phyloP scores from a whole-genome alignment of 2,113 vertebrate species.

The Plestiodon gilberti region DNA sequence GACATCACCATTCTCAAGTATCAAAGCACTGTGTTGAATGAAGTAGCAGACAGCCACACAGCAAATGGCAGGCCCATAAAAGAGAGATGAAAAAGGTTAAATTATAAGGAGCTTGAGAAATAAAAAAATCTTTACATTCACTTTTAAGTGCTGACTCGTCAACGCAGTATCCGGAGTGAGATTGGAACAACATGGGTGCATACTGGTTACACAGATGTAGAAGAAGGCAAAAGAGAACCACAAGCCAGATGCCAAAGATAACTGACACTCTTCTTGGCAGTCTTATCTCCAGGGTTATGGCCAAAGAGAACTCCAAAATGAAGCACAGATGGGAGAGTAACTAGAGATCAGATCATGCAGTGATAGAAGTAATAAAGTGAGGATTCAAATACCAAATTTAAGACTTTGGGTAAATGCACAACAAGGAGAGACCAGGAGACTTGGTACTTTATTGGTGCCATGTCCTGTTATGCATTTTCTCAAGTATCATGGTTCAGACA shows the following conservation, averaged over 20 bases:
- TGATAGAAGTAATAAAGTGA: not conserved
- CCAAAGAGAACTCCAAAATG: conserved; percentile 20
- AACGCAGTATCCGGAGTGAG: conserved; percentile 27
- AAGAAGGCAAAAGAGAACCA: not conserved
- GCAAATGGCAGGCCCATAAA: conserved; percentile 38
- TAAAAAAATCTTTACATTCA: conserved; percentile 27
- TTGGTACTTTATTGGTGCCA: not conserved
- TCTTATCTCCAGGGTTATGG: not conserved
- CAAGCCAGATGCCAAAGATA: conserved; percentile 14
- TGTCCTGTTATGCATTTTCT: not conserved
- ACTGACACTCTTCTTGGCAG: not conserved
- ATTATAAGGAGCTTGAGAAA: conserved; percentile 31
- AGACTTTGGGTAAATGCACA: not conserved
- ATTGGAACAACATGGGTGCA: conserved; percentile 4
- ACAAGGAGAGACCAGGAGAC: not conserved
- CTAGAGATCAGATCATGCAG: not conserved
- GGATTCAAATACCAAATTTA: not conserved
- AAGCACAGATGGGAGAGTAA: not conserved
- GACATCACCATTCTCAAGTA: conserved; percentile 38
- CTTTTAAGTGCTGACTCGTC: conserved; percentile 41
- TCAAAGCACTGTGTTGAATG: not conserved
- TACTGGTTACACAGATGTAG: not conserved
- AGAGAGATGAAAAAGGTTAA: conserved; percentile 53
- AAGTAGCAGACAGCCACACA: conserved; percentile 34
- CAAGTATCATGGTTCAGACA: not conserved